These are phyloP conservation scores for Ernsta delagoae DNA, from an alignment of 2,888 invertebrate species.

Conservation along the genomic window DNA sequence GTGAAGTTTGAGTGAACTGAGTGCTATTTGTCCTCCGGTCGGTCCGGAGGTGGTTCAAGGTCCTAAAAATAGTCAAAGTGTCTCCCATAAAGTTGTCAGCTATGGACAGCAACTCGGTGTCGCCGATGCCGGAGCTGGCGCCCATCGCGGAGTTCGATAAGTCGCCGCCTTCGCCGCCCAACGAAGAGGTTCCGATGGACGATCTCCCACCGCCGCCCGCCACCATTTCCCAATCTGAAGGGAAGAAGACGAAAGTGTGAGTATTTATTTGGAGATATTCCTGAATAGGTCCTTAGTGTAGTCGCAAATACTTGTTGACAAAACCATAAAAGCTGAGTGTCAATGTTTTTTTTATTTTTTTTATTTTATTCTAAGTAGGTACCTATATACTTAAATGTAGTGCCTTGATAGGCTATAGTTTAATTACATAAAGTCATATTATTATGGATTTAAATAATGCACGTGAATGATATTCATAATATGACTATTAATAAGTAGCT, in stretches of 20 bases:
- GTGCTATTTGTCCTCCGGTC: conserved; percentile 58
- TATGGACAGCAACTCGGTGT: conserved; percentile 89
- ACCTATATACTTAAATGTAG: too few species aligned
- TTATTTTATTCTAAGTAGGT: too few species aligned
- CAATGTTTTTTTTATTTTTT: too few species aligned
- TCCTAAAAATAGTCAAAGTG: conserved; percentile 75
- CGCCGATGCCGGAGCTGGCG: conserved; percentile 88
- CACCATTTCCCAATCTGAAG: conserved; percentile 83
- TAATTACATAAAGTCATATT: too few species aligned
- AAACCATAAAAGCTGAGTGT: too few species aligned
- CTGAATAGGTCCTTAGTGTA: too few species aligned
- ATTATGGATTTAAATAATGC: too few species aligned
- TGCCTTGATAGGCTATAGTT: too few species aligned
- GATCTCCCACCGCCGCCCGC: conserved; percentile 87
- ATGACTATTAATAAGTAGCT: too few species aligned
- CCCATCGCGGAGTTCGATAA: conserved; percentile 90
- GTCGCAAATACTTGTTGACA: too few species aligned
- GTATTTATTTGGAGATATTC: conserved; percentile 52
- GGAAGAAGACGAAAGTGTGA: conserved; percentile 82
- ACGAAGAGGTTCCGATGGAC: conserved; percentile 86
- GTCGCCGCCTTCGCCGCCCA: conserved; percentile 84
- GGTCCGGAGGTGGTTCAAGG: conserved; percentile 56
- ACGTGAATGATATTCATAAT: too few species aligned
- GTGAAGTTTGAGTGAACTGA: conserved; percentile 21
- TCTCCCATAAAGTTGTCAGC: conserved; percentile 84